Evolutionary conservation across 2,888 invertebrate species (phyloP).

Genomic region (Acanthoscelides obtectus): DNA sequence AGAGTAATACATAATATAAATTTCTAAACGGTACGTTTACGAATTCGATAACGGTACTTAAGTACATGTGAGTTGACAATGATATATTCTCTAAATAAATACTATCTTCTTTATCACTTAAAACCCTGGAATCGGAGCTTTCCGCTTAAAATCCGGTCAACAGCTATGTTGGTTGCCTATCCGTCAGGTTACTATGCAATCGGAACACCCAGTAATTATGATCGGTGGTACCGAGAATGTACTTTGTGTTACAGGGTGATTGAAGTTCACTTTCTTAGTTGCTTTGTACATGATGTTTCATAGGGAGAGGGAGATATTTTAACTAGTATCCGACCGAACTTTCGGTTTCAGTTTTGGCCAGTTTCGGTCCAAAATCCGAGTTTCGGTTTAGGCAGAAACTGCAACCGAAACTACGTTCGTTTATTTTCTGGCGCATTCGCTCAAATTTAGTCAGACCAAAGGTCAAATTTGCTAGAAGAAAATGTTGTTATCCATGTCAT

Average conservation of each 20-base stretch:
- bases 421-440: no score
- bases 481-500: no score
- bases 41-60: background rate
- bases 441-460: no score
- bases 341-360: no score
- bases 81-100: background rate
- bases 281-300: no score
- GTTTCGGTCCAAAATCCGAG: no score
- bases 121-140: background rate
- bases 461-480: no score
- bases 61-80: slow-evolving; percentile 1
- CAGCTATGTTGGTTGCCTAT: background rate
- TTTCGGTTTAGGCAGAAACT: no score
- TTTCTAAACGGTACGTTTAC: background rate
- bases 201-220: background rate
- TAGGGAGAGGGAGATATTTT: no score
- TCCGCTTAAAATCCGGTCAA: background rate
- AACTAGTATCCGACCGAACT: no score
- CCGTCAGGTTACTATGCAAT: background rate
- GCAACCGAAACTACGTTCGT: no score
- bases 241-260: background rate
- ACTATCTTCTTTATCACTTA: background rate
- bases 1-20: background rate
- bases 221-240: background rate
- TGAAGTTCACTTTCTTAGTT: no score